Conservation (phyloP, 2,888 invertebrate genomes). For the Ophion costatus region DNA sequence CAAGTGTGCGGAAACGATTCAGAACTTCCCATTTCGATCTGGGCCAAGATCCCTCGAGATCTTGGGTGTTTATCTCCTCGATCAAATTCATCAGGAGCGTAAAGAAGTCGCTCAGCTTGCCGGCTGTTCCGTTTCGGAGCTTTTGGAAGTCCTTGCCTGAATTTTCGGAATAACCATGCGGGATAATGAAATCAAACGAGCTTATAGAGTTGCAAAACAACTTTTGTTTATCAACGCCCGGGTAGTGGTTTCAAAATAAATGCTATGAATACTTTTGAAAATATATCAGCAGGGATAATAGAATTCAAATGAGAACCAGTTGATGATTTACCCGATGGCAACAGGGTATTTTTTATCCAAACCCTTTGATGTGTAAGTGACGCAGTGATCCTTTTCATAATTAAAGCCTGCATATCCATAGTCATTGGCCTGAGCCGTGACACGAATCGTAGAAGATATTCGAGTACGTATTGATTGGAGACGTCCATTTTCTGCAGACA, state of each 20-base stretch:
- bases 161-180: constrained; percentile 42
- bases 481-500: constrained; percentile 86
- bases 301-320: background rate
- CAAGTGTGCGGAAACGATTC: constrained; percentile 68
- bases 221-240: background rate
- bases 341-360: constrained; percentile 82
- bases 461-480: constrained; percentile 88
- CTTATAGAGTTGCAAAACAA: background rate
- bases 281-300: background rate
- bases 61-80: constrained; percentile 79
- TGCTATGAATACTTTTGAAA: background rate
- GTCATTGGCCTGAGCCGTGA: constrained; percentile 87
- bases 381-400: constrained; percentile 88
- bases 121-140: constrained; percentile 78
- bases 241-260: background rate
- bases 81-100: constrained; percentile 76
- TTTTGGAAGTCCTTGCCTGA: constrained; percentile 77
- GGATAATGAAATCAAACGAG: background rate
- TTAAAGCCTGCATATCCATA: constrained; percentile 86
- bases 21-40: constrained; percentile 75
- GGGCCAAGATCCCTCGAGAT: constrained; percentile 74
- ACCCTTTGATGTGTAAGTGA: constrained; percentile 89
- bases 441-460: constrained; percentile 89
- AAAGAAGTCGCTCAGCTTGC: constrained; percentile 78
- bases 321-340: constrained; percentile 82